Conservation (phyloP, 2,888 invertebrate genomes). For the Aphodius sticticus region DNA sequence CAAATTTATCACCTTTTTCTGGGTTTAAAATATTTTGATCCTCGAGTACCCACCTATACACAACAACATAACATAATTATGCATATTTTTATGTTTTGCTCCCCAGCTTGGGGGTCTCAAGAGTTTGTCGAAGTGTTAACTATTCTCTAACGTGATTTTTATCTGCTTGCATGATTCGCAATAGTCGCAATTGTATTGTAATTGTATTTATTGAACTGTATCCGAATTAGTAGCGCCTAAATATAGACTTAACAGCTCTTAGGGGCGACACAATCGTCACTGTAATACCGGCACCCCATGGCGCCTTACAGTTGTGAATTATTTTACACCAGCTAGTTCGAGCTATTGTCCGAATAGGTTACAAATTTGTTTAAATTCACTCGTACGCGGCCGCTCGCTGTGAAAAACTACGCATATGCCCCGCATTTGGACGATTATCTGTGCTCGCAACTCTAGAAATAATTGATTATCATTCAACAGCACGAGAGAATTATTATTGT, state of each 20-base stretch:
- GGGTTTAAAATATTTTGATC: not conserved
- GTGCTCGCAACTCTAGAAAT: not conserved
- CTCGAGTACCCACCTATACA: not conserved
- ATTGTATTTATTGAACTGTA: slow-evolving; percentile 60
- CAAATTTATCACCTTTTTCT: not conserved
- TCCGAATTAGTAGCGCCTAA: slow-evolving; percentile 58
- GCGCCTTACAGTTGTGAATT: slow-evolving; percentile 55
- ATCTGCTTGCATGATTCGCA: slow-evolving; percentile 51
- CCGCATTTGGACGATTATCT: not conserved
- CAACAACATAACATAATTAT: too few relatives aligned
- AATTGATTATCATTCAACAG: not conserved
- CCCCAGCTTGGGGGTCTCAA: not conserved
- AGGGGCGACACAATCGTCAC: slow-evolving; percentile 30
- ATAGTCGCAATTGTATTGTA: slow-evolving; percentile 54
- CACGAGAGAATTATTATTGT: not conserved
- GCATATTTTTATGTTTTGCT: too few relatives aligned
- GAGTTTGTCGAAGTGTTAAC: slow-evolving; percentile 42
- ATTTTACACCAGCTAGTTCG: slow-evolving; percentile 44
- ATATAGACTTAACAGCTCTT: slow-evolving; percentile 52
- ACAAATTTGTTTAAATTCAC: slow-evolving; percentile 36
- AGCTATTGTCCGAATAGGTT: slow-evolving; percentile 31
- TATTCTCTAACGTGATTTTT: slow-evolving; percentile 42
- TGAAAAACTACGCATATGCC: slow-evolving; percentile 26
- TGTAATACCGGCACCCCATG: slow-evolving; percentile 47
- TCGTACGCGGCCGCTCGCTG: slow-evolving; percentile 12